Base-by-base conservation (phyloP, 1,140 invertebrate genomes). In the Glossosoma conforme region DNA sequence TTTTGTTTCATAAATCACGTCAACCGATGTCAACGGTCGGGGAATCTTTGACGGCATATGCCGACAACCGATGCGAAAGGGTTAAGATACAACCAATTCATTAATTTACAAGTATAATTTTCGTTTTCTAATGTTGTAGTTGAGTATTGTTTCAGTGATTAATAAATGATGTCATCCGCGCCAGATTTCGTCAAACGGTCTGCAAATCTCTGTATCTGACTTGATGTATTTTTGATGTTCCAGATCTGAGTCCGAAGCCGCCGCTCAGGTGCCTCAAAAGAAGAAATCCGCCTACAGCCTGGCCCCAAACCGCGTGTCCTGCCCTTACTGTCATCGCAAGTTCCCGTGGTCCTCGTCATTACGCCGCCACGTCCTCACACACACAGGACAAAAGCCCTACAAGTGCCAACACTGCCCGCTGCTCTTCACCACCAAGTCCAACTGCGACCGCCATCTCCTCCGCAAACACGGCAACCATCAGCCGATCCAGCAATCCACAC, bases 321-420 rank as follows among this genome's bases (percentile, higher is more conserved):
- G 95, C 65, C 91, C 91, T 0, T 94, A 91, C 61, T 98, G 95
- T 66, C 79, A 85, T 37, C 78, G 93, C 18, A 89, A 91, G 61
- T 98, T 98, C 65, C 94, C 94, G 0, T 98, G 95, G 95, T 89
- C 88, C 2, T 95, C 91, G 10, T 97, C 93, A 0, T 74, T 98
- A 9, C 80, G 92, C 2, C 78, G 93, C 2, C 94, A 97, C 66
- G 88, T 97, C 18, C 77, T 94, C 0, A 96, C 92, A 0, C 92
- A 96, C 62, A 96, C 91, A 3, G 94, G 94, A 3, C 92, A 97
- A 65, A 97, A 97, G 63, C 95, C 95, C 0, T 97, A 87, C 72
- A 91, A 94, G 64, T 97, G 95, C 68, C 84, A 86, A 1, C 84
- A 91, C 56, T 98, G 95, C 65, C 85, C 87, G 0, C 76, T 97